A percentile compares a stretch with the other conserved stretches of the same genome.
Evolutionary conservation across 2,113 vertebrate species (phyloP).

Genomic region (Callospermophilus lateralis): DNA sequence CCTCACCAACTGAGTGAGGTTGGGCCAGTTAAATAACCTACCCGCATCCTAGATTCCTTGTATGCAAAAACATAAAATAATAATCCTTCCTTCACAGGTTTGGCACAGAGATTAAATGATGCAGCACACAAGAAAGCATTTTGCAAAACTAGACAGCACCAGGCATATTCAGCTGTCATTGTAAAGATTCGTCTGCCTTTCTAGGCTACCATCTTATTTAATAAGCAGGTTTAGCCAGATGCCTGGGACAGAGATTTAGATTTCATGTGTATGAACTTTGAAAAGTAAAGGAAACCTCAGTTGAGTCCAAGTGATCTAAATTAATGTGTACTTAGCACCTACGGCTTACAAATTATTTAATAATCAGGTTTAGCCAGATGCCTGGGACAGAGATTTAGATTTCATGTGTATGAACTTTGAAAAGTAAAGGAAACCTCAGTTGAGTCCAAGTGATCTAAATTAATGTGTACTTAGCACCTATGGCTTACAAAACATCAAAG

Average conservation of each 20-base stretch:
- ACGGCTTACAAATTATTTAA: too few relatives aligned
- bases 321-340: neutral
- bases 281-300: neutral
- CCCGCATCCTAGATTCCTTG: neutral
- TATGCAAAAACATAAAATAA: neutral
- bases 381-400: neutral
- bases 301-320: neutral
- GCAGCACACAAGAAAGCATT: neutral
- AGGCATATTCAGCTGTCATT: neutral
- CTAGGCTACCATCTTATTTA: neutral
- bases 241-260: neutral
- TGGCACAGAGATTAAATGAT: constrained; percentile 13
- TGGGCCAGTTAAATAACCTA: neutral
- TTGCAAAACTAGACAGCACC: neutral
- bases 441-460: neutral
- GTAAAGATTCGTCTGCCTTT: neutral
- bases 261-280: neutral
- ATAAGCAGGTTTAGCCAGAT: neutral
- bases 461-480: neutral
- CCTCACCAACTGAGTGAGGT: neutral
- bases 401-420: neutral
- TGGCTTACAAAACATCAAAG: neutral
- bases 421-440: neutral
- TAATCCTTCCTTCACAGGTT: neutral
- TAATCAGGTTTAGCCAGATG: neutral